These are phyloP conservation scores for Barypeithes pellucidus DNA, from an alignment of 2,888 invertebrate genomes.

Conservation along the genomic window DNA sequence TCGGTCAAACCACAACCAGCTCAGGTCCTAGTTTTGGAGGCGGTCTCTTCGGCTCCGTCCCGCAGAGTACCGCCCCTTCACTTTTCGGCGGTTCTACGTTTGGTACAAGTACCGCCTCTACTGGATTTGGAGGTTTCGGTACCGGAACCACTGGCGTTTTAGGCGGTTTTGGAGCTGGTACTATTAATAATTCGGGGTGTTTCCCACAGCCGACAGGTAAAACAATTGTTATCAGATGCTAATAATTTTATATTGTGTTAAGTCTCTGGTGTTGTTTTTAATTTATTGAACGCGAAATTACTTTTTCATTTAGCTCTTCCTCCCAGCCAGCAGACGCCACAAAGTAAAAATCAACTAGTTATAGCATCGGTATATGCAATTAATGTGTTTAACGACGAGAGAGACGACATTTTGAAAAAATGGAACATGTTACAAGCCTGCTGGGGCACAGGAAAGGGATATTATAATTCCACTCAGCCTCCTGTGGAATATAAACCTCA, in stretches of 20 bases:
- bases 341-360: slow-evolving; percentile 67
- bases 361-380: slow-evolving; percentile 71
- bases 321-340: slow-evolving; percentile 59
- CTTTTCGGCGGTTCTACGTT: slow-evolving; percentile 61
- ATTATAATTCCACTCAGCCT: slow-evolving; percentile 83
- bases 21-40: slow-evolving; percentile 62
- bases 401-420: slow-evolving; percentile 93
- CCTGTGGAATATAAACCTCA: slow-evolving; percentile 89
- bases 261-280: neutral
- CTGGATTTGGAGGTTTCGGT: slow-evolving; percentile 68
- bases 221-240: too few species aligned
- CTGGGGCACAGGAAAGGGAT: slow-evolving; percentile 90
- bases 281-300: too few species aligned
- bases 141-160: slow-evolving; percentile 66
- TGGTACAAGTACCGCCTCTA: slow-evolving; percentile 65
- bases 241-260: too few species aligned
- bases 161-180: slow-evolving; percentile 67
- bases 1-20: slow-evolving; percentile 62
- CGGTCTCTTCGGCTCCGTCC: slow-evolving; percentile 64
- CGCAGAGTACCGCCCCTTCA: slow-evolving; percentile 62
- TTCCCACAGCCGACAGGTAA: slow-evolving; percentile 69
- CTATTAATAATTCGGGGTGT: too few species aligned
- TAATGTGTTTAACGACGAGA: slow-evolving; percentile 93
- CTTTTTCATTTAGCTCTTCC: slow-evolving; percentile 39
- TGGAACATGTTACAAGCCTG: slow-evolving; percentile 96